Percentiles rank a stretch among this genome's conserved stretches.
phyloP scores from a whole-genome alignment of 2,888 invertebrate species.

The Latrodectus hesperus region DNA sequence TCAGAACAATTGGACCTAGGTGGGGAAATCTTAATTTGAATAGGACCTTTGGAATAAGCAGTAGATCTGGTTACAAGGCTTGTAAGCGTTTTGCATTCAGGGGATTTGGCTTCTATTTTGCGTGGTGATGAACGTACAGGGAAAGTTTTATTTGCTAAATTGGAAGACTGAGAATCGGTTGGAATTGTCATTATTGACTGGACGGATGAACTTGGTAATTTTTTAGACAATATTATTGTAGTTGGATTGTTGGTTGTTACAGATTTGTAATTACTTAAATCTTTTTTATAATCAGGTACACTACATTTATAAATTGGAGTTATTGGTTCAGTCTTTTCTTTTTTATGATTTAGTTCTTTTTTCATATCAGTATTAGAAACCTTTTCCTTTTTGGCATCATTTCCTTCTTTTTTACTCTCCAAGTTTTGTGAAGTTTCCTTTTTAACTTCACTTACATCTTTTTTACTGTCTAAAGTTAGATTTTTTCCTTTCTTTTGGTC shows the following conservation, averaged over 20 bases:
- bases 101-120: conserved; percentile 35
- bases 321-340: conserved; percentile 18
- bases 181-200: conserved; percentile 47
- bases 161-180: conserved; percentile 46
- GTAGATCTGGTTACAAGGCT: conserved; percentile 58
- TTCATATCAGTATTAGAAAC: background rate
- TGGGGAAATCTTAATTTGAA: conserved; percentile 28
- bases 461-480: background rate
- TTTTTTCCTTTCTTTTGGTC: conserved; percentile 7
- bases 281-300: conserved; percentile 39
- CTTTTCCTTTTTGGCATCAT: conserved; percentile 4
- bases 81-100: conserved; percentile 35
- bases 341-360: conserved; percentile 9
- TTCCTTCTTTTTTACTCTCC: conserved; percentile 4
- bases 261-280: conserved; percentile 54
- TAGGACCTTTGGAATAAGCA: conserved; percentile 35
- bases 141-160: conserved; percentile 18
- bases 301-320: conserved; percentile 30
- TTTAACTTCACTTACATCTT: conserved; percentile 6
- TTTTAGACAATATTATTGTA: conserved; percentile 64
- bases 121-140: conserved; percentile 50
- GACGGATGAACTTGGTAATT: conserved; percentile 33
- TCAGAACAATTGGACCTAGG: conserved; percentile 17
- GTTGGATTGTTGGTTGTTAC: conserved; percentile 62
- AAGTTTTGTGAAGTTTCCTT: background rate